Base-by-base conservation (phyloP, 2,888 invertebrate genomes). In the Leptinotarsa peninsularis region DNA sequence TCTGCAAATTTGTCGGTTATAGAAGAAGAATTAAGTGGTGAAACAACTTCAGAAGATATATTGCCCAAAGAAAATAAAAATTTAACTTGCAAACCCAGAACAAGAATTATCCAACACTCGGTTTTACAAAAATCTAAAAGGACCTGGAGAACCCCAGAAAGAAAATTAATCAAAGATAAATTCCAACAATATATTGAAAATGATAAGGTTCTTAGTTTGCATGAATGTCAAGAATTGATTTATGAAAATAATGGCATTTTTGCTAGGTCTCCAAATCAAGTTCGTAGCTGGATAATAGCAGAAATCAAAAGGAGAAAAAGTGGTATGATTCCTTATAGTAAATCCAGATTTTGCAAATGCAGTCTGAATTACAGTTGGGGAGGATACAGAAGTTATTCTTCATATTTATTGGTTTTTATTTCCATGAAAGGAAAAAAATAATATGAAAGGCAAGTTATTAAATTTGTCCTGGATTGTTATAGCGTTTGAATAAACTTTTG, bases 101-200 rank as follows among this genome's bases (percentile, higher is more conserved):
- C 50, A 15, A 50, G 50, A 50, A 17, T 50, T 14, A 17, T 50
- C 50, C 50, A 50, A 50, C 50, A 50, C 17, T 50, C 50, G 15
- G 50, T 50, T 50, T 50, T 50, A 50, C 50, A 33, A 60, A 70
- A 27, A 13, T 56, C 43, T 17, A 56, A 70, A 49, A 43, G 49
- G 50, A 71, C 71, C 49, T 71, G 71, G 71, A 60, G 4, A 10
- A 71, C 71, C 23, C 60, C 71, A 21, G 71, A 71, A 71, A 58
- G 71, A 49, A 71, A 49, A 58, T 49, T 49, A n/a, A 49, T 60
- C 49, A 71, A 49, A 58, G 18, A 71, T 49, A 49, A 21, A 23
- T 71, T 71, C n/a, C 33, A 71, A 17, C 15, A 60, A 15, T 69
- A 52, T 52, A 60, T 71, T 60, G 21, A 49, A 21, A n/a, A 60